phyloP scores from a whole-genome alignment of 2,888 invertebrate genomes.

The Adelognathus sp. region DNA sequence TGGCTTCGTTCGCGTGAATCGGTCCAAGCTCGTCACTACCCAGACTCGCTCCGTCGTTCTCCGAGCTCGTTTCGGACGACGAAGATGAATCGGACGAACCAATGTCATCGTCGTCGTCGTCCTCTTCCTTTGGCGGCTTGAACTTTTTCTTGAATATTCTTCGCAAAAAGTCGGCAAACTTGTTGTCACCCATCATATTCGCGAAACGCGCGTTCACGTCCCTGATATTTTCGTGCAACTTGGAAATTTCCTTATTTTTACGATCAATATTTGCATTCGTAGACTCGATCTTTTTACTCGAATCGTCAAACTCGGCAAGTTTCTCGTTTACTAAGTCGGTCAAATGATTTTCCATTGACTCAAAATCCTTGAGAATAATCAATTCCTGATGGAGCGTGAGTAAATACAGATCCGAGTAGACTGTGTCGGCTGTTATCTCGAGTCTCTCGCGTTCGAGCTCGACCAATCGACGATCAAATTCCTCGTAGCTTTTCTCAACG shows the following conservation, averaged over 20 bases:
- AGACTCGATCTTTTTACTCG: constrained; percentile 66
- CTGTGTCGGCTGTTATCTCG: constrained; percentile 83
- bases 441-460: constrained; percentile 84
- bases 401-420: constrained; percentile 85
- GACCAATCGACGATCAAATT: constrained; percentile 86
- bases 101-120: constrained; percentile 81
- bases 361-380: constrained; percentile 88
- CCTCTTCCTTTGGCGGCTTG: constrained; percentile 86
- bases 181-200: constrained; percentile 86
- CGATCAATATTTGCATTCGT: constrained; percentile 80
- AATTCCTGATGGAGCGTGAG: constrained; percentile 89
- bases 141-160: constrained; percentile 93
- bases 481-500: constrained; percentile 84
- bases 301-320: constrained; percentile 80
- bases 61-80: constrained; percentile 77
- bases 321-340: constrained; percentile 84
- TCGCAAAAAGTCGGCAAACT: constrained; percentile 89
- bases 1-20: constrained; percentile 86
- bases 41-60: constrained; percentile 84
- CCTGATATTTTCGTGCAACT: constrained; percentile 81
- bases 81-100: constrained; percentile 79
- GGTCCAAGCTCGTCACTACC: constrained; percentile 84
- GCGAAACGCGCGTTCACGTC: constrained; percentile 84
- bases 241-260: constrained; percentile 80
- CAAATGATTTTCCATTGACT: constrained; percentile 86